Base-by-base conservation (phyloP, 1,140 invertebrate genomes). In the roundworm (Caenorhabditis elegans) region DNA sequence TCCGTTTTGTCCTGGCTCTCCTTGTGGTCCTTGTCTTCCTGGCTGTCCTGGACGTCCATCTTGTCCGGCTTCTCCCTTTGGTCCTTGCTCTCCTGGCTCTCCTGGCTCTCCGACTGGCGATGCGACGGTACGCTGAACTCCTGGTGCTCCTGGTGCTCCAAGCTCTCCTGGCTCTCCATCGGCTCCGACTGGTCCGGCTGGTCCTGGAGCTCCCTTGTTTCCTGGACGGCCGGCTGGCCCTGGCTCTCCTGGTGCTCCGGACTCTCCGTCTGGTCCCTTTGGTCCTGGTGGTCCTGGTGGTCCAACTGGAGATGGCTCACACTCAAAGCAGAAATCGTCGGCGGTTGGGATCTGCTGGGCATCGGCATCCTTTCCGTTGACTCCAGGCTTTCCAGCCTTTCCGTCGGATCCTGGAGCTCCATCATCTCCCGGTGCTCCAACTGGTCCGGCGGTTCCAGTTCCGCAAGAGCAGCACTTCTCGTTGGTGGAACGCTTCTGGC, bases 261-360 rank as follows among this genome's bases (percentile, higher is more conserved):
- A 31, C 15, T 79, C 49, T 34, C 78, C 78, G n/a, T 79, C 48
- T 24, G 47, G 46, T 79, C 78, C 78, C 78, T 79, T 79, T 53
- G 46, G 49, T 80, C 79, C 79, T 46, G 36, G 53, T 31, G 79
- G 78, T 77, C 79, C 82, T 24, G 70, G 78, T 46, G 79, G 78
- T 83, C 82, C 78, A 19, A 60, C 60, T 76, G 79, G 79, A 24
- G 70, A 76, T 19, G 79, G 70, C 28, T 75, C 60, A n/a, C 60
- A 86, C 34, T 86, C 85, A 60, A 86, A 86, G 81, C 85, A 86
- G 76, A 85, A 85, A 79, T 82, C 83, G 0, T 80, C 85, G 11
- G 76, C 65, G 13, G 65, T 65, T 19, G 83, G 83, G 28, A 76
- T 39, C n/a, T 78, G 77, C 36, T 82, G 46, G 28, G 46, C 75